Evolutionary conservation across 2,888 invertebrate genomes (phyloP), one percentile per base, ranked within the genome.

Genomic region (Troides helena): DNA sequence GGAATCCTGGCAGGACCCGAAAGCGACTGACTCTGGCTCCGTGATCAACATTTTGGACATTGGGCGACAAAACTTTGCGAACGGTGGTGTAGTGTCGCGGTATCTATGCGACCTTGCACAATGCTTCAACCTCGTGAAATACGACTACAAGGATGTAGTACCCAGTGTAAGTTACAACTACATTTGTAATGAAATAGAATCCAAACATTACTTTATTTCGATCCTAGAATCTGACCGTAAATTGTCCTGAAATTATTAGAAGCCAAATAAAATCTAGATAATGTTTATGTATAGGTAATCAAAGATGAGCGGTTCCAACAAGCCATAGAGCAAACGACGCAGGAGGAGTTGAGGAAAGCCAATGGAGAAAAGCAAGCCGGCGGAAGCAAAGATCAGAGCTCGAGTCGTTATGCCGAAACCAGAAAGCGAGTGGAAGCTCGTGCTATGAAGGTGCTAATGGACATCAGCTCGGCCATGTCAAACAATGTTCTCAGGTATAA

Each of bases 391-490:
- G 30, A 30, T 30, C 30, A 82, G 75, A 90, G 81, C 82, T 90
- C 90, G 18, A 88, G 90, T n/a, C 85, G 90, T 3, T 94, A 77
- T 93, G 94, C 80, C 12, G 85, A 92, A 43, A 89, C 95, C 10
- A 80, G 95, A 68, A 88, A 87, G 69, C 92, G 93, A 30, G 95
- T 96, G 61, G 94, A 95, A 74, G 93, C 94, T 23, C 94, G 96
- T 36, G 97, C 97, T 0, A 90, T 91, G 72, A 92, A 91, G 69
- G 94, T 98, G 67, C 88, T 98, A 6, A 89, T 90, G 68, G 95
- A 95, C 67, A 97, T 98, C 95, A 95, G 96, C 78, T 97, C 98
- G 2, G 96, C 95, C 1, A 93, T 98, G 77, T 97, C 97, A 43
- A 96, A 96, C 80, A 93, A 94, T 73, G 90, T 92, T 18, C 83